These are phyloP conservation scores for Tenthredo scrophulariae DNA, from an alignment of 2,888 invertebrate species.

Conservation along the genomic window DNA sequence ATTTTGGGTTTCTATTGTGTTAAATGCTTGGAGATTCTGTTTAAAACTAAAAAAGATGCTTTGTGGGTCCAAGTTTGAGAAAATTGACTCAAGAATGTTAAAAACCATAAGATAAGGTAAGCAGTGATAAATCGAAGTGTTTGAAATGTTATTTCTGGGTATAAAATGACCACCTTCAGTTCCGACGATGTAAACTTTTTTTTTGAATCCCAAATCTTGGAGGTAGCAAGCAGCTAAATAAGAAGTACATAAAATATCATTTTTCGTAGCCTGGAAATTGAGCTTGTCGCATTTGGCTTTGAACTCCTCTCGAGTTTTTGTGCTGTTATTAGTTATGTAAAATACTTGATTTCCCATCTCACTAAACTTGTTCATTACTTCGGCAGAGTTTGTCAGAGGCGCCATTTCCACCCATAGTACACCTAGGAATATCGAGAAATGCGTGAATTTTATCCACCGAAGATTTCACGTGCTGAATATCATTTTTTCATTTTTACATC, in stretches of 20 bases:
- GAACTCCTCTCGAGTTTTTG: constrained; percentile 81
- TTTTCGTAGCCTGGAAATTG: constrained; percentile 79
- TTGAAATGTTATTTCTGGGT: neutral
- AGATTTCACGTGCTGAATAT: neutral
- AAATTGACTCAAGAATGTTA: too few species aligned
- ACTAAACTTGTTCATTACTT: constrained; percentile 79
- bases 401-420: constrained; percentile 81
- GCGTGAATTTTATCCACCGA: neutral
- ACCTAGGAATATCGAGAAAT: constrained; percentile 68
- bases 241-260: constrained; percentile 81
- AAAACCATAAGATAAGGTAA: neutral
- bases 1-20: neutral
- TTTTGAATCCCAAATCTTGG: constrained; percentile 78
- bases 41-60: neutral
- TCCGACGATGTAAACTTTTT: constrained; percentile 82
- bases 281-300: constrained; percentile 80
- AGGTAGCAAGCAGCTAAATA: constrained; percentile 81
- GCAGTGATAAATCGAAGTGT: neutral
- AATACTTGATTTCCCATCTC: constrained; percentile 81
- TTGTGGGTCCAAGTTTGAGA: neutral
- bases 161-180: constrained; percentile 73
- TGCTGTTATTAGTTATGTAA: constrained; percentile 85
- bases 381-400: constrained; percentile 78
- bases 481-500: neutral
- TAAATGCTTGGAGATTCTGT: neutral